These are phyloP conservation scores for Tiaroga cobitis DNA, from an alignment of 2,797 vertebrate genomes.

Conservation along the genomic window DNA sequence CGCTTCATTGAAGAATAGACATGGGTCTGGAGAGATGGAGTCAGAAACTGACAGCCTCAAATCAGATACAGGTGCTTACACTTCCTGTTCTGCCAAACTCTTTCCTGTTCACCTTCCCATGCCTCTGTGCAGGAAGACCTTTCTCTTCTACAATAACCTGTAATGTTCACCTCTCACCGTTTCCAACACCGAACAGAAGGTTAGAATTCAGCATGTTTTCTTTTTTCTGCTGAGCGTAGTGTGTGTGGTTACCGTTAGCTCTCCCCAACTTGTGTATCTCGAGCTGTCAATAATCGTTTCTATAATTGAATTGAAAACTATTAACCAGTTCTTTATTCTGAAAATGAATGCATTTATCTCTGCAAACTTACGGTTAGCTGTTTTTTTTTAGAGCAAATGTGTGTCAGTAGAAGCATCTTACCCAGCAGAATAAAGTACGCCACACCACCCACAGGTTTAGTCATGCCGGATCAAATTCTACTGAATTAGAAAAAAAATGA, in stretches of 20 bases:
- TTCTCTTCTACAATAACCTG: constrained; percentile 30
- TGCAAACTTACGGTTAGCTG: not conserved
- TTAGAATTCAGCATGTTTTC: constrained; percentile 20
- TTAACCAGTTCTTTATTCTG: not conserved
- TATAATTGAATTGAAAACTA: not conserved
- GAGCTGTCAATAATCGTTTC: not conserved
- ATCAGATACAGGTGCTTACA: constrained; percentile 81
- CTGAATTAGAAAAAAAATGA: not conserved
- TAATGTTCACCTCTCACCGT: constrained; percentile 7
- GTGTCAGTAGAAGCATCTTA: not conserved
- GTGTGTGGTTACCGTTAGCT: not conserved
- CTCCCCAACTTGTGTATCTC: not conserved
- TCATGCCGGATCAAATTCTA: constrained; percentile 19
- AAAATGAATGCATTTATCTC: not conserved
- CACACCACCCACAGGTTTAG: constrained; percentile 20
- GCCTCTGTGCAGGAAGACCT: constrained; percentile 43
- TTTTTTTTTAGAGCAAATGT: not conserved
- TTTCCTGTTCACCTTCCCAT: constrained; percentile 52
- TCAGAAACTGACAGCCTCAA: constrained; percentile 78
- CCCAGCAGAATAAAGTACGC: not conserved
- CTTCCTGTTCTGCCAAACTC: constrained; percentile 70
- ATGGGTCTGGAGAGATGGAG: constrained; percentile 55
- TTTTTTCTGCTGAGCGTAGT: not conserved
- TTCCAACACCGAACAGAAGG: constrained; percentile 31
- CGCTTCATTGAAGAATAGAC: constrained; percentile 31